Evolutionary conservation across 2,888 invertebrate genomes (phyloP), one percentile per base, ranked within the genome.

Genomic region (Cinara cedri): DNA sequence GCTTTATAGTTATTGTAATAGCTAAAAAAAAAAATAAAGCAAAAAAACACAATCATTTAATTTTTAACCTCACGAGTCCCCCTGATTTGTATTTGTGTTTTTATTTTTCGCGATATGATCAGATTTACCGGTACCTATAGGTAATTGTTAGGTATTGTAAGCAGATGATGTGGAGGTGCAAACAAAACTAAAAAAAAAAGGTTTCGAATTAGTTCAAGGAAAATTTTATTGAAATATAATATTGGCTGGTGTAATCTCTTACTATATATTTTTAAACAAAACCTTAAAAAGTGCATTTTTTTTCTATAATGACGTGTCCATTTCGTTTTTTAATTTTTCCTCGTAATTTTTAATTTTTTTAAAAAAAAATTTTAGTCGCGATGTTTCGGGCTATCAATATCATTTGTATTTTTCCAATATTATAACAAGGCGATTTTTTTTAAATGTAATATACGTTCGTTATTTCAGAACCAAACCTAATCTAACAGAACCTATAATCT

Each of bases 61-160:
- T 42, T 34, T 34, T 46, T 46, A 76, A 66, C 75, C 57, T 65
- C 46, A 66, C 19, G 26, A 19, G 57, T 76, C 46, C 46, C 19
- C 44, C 34, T 26, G n/a, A 19, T 24, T 49, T 72, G n/a, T 54
- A 54, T 34, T n/a, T 34, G 34, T 34, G 14, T 26, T 68, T 60
- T 51, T 60, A 72, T 44, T 11, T n/a, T 34, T 34, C 6, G 34
- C 14, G 24, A 70, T 62, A 16, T 19, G 19, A 74, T 62, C 24
- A 24, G 34, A 21, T 19, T 54, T n/a, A 19, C 13, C 14, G 24
- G 14, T 19, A 19, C 13, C 14, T 13, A 14, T 19, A 34, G 34
- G 34, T 34, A 34, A 34, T 34, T n/a, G n/a, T n/a, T n/a, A n/a
- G n/a, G 16, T 51, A 1, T 26, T n/a, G 57, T 68, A 54, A 34